phyloP scores from a whole-genome alignment of 2,797 vertebrate genomes.

The Crocodylus rhombifer region DNA sequence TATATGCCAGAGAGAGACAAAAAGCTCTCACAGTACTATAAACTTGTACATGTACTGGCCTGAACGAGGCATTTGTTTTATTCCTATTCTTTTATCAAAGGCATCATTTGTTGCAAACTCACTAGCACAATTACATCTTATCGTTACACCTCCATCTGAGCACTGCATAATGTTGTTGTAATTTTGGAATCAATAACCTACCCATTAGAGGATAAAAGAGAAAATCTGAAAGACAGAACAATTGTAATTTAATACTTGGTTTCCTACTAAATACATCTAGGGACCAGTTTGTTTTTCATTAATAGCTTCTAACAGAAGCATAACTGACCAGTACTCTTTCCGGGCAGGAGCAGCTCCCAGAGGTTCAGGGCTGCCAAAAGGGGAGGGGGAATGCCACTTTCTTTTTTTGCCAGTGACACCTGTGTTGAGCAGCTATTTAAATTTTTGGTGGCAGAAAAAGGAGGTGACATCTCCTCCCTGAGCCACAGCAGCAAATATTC shows the following conservation, averaged over 20 bases:
- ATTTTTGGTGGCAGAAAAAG: too few species aligned
- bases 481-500: too few species aligned
- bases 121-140: not conserved
- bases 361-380: too few species aligned
- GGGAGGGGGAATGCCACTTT: too few species aligned
- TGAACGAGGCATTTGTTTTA: conserved; percentile 28
- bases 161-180: not conserved
- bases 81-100: conserved; percentile 7
- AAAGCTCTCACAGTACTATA: conserved; percentile 53
- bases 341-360: too few species aligned
- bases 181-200: not conserved
- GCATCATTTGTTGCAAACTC: not conserved
- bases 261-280: not conserved
- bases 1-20: conserved; percentile 66
- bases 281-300: not conserved
- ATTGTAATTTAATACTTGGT: not conserved
- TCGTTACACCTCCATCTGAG: not conserved
- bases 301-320: too few species aligned
- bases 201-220: not conserved
- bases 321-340: too few species aligned
- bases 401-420: too few species aligned
- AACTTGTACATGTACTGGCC: not conserved
- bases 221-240: not conserved
- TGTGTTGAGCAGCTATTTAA: too few species aligned
- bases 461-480: too few species aligned